Evolutionary conservation across 2,113 vertebrate species (phyloP).

Genomic region (Agapornis roseicollis): DNA sequence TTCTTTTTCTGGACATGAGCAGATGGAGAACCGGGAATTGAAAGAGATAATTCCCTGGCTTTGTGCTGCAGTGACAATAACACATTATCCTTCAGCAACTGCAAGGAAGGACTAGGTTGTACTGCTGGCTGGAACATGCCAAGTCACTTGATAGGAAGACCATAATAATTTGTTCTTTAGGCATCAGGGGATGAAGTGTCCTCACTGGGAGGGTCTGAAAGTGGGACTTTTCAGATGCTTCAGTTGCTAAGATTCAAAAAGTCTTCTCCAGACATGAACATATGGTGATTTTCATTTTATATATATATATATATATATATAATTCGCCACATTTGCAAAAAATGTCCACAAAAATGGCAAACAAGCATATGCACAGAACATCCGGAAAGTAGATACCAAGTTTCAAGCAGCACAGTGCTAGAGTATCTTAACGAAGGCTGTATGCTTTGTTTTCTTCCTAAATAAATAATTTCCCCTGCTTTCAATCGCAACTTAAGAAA

Average conservation of each 20-base stretch:
- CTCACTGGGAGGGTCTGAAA: not conserved
- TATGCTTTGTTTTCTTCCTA: not conserved
- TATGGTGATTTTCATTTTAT: not conserved
- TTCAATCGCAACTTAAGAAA: not conserved
- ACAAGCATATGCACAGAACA: not conserved
- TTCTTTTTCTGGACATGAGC: not conserved
- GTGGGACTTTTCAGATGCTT: not conserved
- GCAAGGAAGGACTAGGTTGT: not conserved
- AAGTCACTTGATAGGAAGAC: not conserved
- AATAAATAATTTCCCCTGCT: not conserved
- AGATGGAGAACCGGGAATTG: not conserved
- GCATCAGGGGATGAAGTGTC: not conserved
- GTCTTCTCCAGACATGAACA: not conserved
- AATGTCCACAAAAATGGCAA: conserved; percentile 19
- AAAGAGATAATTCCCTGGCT: not conserved
- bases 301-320: not conserved
- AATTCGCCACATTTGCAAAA: not conserved
- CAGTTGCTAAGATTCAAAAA: not conserved
- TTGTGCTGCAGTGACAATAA: not conserved
- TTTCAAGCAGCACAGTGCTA: not conserved
- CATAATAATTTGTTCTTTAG: not conserved
- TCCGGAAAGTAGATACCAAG: not conserved
- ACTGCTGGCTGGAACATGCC: not conserved
- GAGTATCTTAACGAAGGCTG: not conserved
- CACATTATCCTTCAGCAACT: not conserved